Evolutionary conservation across 2,113 vertebrate genomes (phyloP).

Genomic region (Rhabdornis inornatus): DNA sequence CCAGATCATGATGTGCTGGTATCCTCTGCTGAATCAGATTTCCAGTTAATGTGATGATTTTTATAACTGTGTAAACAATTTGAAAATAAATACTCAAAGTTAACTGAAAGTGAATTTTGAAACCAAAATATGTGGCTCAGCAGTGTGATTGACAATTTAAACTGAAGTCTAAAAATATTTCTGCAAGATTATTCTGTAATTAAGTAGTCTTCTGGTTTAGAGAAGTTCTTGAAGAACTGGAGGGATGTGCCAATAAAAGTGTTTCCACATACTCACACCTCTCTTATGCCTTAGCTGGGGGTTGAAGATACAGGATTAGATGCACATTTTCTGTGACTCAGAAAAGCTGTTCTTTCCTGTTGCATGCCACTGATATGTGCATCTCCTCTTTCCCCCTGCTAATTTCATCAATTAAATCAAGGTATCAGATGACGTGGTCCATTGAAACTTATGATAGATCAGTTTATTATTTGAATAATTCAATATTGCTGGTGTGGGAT

Average conservation of each 20-base stretch:
- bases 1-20: not conserved
- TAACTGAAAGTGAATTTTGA: not conserved
- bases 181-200: not conserved
- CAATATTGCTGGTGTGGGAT: not conserved
- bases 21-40: not conserved
- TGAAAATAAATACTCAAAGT: not conserved
- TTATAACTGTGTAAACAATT: not conserved
- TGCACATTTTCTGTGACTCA: not conserved
- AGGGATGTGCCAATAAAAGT: not conserved
- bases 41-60: not conserved
- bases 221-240: not conserved
- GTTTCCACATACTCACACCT: not conserved
- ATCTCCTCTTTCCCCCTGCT: not conserved
- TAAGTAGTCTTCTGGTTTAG: not conserved
- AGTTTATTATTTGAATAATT: not conserved
- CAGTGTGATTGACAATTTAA: not conserved
- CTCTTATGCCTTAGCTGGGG: not conserved
- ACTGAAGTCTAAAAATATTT: not conserved
- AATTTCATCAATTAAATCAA: not conserved
- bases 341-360: not conserved
- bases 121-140: not conserved
- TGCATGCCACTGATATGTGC: not conserved
- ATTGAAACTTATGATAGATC: not conserved
- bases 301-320: not conserved
- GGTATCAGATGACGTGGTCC: not conserved